Evolutionary conservation across 2,888 invertebrate genomes (phyloP), one percentile per base, ranked within the genome.

Genomic region (Micoletzkya japonica): DNA sequence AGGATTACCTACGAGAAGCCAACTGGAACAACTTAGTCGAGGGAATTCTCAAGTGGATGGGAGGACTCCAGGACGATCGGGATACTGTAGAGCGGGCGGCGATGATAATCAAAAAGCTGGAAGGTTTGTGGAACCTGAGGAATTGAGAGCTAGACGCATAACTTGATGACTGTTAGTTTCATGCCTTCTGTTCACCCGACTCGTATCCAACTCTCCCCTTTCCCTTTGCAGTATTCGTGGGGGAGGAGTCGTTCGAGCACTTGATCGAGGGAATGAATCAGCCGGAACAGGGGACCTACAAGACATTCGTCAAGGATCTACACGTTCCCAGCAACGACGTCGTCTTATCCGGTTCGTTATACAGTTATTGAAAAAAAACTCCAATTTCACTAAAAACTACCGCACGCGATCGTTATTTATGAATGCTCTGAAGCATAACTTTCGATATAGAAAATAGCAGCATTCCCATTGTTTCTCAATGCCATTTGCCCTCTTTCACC

Each of bases 211-310:
- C n/a, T n/a, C n/a, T n/a, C n/a, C n/a, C n/a, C n/a, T n/a, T n/a
- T n/a, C 83, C 80, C 72, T 73, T 86, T 61, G 78, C 86, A 71
- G 72, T 61, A 2, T 72, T 63, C 44, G 52, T 74, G 30, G 74
- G 74, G 2, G 34, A 28, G 14, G 64, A 66, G 2, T 52, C 57
- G 6, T 71, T 72, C 37, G 52, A 56, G 0, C 44, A 61, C 2
- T 44, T 68, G 20, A 26, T 68, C 10, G 44, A 34, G 10, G 60
- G 59, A 0, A 44, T 74, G 30, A 61, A 72, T 26, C 61, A 26
- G 2, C 61, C 37, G 20, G 71, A 73, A 36, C 63, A 71, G 34
- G 63, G 58, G 6, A 34, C 36, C 37, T 70, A 66, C 68, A 32
- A 30, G 34, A 69, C 70, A 44, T 37, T 67, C 34, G 69, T 56